Evolutionary conservation across 2,797 vertebrate genomes (phyloP), one percentile per base, ranked within the genome.

Genomic region (Takifugu ocellatus): DNA sequence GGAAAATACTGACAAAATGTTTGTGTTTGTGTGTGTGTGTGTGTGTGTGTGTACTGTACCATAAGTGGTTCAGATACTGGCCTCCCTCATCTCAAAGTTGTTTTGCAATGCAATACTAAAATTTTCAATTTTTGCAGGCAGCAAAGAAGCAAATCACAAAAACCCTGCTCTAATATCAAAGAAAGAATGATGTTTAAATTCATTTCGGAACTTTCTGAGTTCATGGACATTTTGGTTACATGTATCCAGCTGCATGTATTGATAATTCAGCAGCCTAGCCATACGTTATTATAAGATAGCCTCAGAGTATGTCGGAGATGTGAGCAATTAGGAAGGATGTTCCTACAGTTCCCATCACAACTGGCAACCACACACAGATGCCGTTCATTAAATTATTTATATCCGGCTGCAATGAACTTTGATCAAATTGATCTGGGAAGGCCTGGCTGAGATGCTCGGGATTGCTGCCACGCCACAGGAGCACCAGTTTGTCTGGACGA

Each of bases 311-410:
- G 25, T 51, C 6, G 4, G 25, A 66, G n/a, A 63, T 54, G 8
- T 24, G 25, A 6, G 4, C n/a, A 55, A 24, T 61, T 10, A 57
- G 58, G 46, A 31, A 47, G 55, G 65, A 51, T n/a, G 63, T 6
- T 21, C 25, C 51, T 42, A 26, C 56, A 54, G 14, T 56, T 61
- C 33, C 45, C 59, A 54, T 74, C 33, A 54, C 46, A 51, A 56
- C 67, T 63, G 55, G 8, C 56, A 66, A 64, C 59, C 72, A 64
- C 77, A 59, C 61, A 80, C 77, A 79, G 75, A 86, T 85, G 77
- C 70, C 80, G 66, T 85, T 88, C 79, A 87, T 91, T 88, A 82
- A 91, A 90, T 90, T 88, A 91, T 91, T 87, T 88, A 89, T 72
- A 66, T 86, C 84, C 62, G 71, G 75, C 77, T 61, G 79, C 74